Evolutionary conservation across 2,797 vertebrate species (phyloP).

Genomic region (Molossus molossus): DNA sequence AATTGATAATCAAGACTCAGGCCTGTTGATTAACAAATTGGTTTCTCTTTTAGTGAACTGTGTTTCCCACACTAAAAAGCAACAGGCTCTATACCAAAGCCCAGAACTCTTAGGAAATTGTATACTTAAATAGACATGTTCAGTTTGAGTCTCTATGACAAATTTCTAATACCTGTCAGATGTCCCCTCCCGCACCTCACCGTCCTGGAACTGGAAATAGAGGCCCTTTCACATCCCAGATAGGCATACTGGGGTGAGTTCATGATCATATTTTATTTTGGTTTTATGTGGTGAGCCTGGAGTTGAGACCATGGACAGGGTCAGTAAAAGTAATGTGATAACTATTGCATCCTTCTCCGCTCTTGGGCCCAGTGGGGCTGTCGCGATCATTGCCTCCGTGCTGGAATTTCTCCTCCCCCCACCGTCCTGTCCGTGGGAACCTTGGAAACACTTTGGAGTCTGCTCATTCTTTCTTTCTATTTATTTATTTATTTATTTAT

Average conservation of each 20-base stretch:
- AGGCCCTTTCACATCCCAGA: not conserved
- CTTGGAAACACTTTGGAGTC: not conserved
- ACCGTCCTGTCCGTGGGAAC: not conserved
- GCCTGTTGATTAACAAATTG: slow-evolving; percentile 84
- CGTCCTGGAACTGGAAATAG: not conserved
- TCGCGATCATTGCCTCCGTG: not conserved
- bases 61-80: slow-evolving; percentile 74
- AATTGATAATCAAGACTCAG: slow-evolving; percentile 86
- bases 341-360: not conserved
- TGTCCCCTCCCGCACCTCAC: not conserved
- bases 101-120: slow-evolving; percentile 41
- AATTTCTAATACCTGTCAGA: not conserved
- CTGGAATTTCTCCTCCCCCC: not conserved
- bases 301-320: not conserved
- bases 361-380: not conserved
- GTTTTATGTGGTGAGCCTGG: slow-evolving; percentile 14
- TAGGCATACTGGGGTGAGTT: not conserved
- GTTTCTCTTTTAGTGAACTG: slow-evolving; percentile 80
- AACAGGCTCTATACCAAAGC: slow-evolving; percentile 42
- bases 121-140: slow-evolving; percentile 32
- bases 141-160: slow-evolving; percentile 43
- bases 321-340: not conserved
- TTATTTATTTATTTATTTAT: not conserved
- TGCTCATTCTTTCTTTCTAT: slow-evolving; percentile 11
- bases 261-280: slow-evolving; percentile 14